Percentiles rank a stretch among this genome's conserved stretches.
These are phyloP conservation scores for Microctenopoma steveboyesi DNA, from an alignment of 2,797 vertebrate genomes.

Conservation along the genomic window DNA sequence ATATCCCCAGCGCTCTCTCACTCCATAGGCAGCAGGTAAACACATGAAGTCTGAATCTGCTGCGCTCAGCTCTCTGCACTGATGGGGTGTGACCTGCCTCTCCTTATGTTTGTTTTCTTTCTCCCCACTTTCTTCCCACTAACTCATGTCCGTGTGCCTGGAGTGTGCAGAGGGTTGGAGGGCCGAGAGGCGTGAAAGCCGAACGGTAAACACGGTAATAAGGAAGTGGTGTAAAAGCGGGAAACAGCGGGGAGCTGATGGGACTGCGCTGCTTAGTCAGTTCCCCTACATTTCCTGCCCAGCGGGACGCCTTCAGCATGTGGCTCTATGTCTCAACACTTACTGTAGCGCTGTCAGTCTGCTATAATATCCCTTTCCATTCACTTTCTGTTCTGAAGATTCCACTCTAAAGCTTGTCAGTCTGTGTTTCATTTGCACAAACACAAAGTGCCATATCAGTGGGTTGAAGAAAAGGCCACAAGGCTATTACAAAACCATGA, in stretches of 20 bases:
- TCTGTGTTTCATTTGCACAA: conserved; percentile 64
- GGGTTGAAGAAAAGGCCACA: conserved; percentile 35
- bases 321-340: conserved; percentile 78
- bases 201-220: conserved; percentile 95
- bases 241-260: conserved; percentile 94
- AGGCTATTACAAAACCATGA: conserved; percentile 40
- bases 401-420: conserved; percentile 72
- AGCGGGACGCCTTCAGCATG: conserved; percentile 89
- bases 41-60: conserved; percentile 60
- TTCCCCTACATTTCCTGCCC: conserved; percentile 96
- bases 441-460: conserved; percentile 45
- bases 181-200: conserved; percentile 87
- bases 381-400: conserved; percentile 71
- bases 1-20: conserved; percentile 34
- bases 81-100: conserved; percentile 75
- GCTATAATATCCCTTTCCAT: conserved; percentile 81
- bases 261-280: conserved; percentile 88
- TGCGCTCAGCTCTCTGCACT: conserved; percentile 61
- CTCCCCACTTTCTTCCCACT: conserved; percentile 56
- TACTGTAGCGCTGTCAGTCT: conserved; percentile 73
- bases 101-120: conserved; percentile 85
- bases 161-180: conserved; percentile 68
- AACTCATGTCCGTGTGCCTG: conserved; percentile 56
- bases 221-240: conserved; percentile 93
- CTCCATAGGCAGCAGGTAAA: conserved; percentile 68